Evolutionary conservation across 2,113 vertebrate species (phyloP).

Genomic region (Scomber colias): DNA sequence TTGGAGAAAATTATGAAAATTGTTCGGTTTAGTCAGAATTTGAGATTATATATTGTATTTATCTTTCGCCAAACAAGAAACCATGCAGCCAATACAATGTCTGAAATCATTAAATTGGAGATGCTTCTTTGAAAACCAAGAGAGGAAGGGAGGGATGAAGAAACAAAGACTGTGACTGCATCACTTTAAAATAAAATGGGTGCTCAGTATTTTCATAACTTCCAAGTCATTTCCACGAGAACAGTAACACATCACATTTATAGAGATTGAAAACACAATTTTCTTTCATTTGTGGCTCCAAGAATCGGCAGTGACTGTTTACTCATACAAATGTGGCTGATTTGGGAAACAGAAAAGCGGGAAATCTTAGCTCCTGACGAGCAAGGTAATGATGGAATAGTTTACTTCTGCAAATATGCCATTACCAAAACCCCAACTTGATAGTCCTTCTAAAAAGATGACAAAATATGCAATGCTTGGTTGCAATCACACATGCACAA

Average conservation of each 20-base stretch:
- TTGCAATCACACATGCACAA: neutral
- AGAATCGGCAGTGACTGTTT: neutral
- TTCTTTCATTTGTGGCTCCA: slow-evolving; percentile 5
- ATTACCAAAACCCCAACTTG: neutral
- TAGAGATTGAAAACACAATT: neutral
- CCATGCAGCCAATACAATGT: neutral
- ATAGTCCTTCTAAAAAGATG: neutral
- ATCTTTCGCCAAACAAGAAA: neutral
- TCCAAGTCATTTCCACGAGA: neutral
- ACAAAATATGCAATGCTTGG: neutral
- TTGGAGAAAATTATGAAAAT: neutral
- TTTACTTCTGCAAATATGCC: neutral
- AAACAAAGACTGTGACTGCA: neutral
- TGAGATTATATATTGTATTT: neutral
- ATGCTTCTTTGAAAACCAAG: neutral
- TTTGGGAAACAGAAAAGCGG: neutral
- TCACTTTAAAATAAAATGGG: neutral
- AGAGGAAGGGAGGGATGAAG: neutral
- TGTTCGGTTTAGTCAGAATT: neutral
- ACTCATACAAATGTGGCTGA: neutral
- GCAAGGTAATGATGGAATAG: neutral
- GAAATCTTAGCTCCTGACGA: neutral
- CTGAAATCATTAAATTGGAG: neutral
- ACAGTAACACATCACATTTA: neutral
- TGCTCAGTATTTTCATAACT: neutral